These are phyloP conservation scores for Cantharis rufa DNA, from an alignment of 2,888 invertebrate species.

Conservation along the genomic window DNA sequence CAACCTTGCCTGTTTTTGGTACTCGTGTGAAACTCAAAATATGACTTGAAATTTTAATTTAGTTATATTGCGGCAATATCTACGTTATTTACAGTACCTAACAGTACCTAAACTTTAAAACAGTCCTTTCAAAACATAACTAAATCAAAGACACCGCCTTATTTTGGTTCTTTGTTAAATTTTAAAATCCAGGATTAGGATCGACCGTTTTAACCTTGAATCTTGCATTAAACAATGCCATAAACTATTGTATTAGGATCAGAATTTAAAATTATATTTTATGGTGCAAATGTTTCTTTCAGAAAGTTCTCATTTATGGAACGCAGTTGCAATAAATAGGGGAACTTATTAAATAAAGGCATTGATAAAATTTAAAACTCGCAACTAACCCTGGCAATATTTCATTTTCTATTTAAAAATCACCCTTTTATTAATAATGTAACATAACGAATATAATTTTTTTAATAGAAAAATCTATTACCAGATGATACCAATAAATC, in stretches of 20 bases:
- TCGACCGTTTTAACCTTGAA: conserved; percentile 22
- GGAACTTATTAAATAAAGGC: conserved; percentile 20
- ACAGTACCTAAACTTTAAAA: neutral
- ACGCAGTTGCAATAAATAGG: conserved; percentile 12
- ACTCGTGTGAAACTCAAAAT: neutral
- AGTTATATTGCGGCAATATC: neutral
- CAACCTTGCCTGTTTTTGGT: neutral
- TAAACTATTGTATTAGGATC: conserved; percentile 29
- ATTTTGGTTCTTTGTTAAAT: conserved; percentile 26
- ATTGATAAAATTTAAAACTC: conserved; percentile 16
- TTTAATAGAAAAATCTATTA: conserved; percentile 5
- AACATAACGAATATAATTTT: neutral
- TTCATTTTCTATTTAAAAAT: conserved; percentile 27
- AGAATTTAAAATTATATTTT: conserved; percentile 29
- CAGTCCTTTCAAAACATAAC: conserved; percentile 14
- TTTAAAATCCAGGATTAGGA: conserved; percentile 30
- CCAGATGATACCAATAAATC: neutral
- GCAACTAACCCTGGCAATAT: conserved; percentile 21
- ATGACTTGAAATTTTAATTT: neutral
- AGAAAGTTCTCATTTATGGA: conserved; percentile 19
- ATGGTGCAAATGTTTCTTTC: conserved; percentile 18
- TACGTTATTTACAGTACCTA: neutral
- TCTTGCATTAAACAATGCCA: conserved; percentile 30
- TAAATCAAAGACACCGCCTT: conserved; percentile 25
- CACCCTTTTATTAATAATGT: conserved; percentile 17